Percentiles rank a stretch among this genome's conserved stretches.
These are phyloP conservation scores for Smutsia gigantea DNA, from an alignment of 2,797 vertebrate genomes.

Conservation along the genomic window DNA sequence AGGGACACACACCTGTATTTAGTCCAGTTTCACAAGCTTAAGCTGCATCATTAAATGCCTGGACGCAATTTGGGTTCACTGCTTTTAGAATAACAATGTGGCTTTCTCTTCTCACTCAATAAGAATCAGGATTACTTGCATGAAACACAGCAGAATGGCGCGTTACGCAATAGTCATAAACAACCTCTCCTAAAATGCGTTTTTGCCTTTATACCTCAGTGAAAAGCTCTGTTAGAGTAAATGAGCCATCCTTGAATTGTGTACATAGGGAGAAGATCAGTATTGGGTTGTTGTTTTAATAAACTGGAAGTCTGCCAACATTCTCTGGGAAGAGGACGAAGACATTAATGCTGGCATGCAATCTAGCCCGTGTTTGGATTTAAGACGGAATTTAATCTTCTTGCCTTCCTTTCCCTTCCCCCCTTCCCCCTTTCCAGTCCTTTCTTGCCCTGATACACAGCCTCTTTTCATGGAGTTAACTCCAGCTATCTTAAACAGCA, in stretches of 20 bases:
- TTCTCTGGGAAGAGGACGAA: slow-evolving; percentile 81
- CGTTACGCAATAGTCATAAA: slow-evolving; percentile 63
- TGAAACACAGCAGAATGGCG: slow-evolving; percentile 36
- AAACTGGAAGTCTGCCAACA: slow-evolving; percentile 86
- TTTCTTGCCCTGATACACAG: slow-evolving; percentile 71
- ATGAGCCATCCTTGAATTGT: slow-evolving; percentile 83
- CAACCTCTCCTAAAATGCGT: slow-evolving; percentile 75
- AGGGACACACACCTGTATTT: slow-evolving; percentile 8
- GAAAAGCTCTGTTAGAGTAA: slow-evolving; percentile 83
- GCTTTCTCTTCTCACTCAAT: slow-evolving; percentile 66
- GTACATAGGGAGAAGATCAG: slow-evolving; percentile 81
- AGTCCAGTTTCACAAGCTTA: slow-evolving; percentile 15
- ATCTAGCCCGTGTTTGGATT: slow-evolving; percentile 65
- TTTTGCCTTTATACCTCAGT: slow-evolving; percentile 84
- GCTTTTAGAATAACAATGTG: slow-evolving; percentile 46
- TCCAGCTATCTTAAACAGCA: slow-evolving; percentile 71
- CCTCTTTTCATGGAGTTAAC: slow-evolving; percentile 73
- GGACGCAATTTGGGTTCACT: not conserved
- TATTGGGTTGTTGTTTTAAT: slow-evolving; percentile 85
- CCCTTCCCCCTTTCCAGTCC: not conserved
- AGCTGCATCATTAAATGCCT: slow-evolving; percentile 45
- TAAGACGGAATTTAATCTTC: slow-evolving; percentile 76
- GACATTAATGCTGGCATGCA: slow-evolving; percentile 78
- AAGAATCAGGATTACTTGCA: slow-evolving; percentile 64
- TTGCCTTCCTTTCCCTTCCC: not conserved